Evolutionary conservation across 2,888 invertebrate genomes (phyloP).

Genomic region (Automeris io): DNA sequence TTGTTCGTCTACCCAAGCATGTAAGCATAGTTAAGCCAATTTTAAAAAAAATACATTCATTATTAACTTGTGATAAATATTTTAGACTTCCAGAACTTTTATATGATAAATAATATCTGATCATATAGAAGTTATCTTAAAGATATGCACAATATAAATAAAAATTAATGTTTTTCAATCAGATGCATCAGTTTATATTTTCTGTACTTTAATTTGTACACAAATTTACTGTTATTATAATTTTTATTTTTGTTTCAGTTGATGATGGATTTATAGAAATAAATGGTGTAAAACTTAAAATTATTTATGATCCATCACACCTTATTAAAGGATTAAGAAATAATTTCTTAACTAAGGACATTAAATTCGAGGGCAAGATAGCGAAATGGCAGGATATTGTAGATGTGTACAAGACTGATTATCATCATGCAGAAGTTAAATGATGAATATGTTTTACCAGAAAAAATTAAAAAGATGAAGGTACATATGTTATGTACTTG

Average conservation of each 20-base stretch:
- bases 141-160: too few species aligned
- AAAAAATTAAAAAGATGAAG: background rate
- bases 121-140: too few species aligned
- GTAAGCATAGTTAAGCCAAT: too few species aligned
- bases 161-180: too few species aligned
- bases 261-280: too few species aligned
- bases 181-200: too few species aligned
- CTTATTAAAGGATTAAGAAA: background rate
- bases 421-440: background rate
- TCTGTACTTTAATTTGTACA: too few species aligned
- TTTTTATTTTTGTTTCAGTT: too few species aligned
- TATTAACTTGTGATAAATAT: background rate
- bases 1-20: slow-evolving; percentile 12
- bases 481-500: too few species aligned
- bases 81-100: background rate
- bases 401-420: background rate
- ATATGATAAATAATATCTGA: background rate
- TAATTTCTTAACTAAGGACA: background rate
- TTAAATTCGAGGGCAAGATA: too few species aligned
- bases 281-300: background rate
- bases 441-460: background rate
- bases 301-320: background rate
- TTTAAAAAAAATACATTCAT: background rate
- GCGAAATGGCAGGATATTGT: background rate
- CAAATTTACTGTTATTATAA: background rate